Conservation (phyloP, 2,797 vertebrate species). For the Sebastes cheni region DNA sequence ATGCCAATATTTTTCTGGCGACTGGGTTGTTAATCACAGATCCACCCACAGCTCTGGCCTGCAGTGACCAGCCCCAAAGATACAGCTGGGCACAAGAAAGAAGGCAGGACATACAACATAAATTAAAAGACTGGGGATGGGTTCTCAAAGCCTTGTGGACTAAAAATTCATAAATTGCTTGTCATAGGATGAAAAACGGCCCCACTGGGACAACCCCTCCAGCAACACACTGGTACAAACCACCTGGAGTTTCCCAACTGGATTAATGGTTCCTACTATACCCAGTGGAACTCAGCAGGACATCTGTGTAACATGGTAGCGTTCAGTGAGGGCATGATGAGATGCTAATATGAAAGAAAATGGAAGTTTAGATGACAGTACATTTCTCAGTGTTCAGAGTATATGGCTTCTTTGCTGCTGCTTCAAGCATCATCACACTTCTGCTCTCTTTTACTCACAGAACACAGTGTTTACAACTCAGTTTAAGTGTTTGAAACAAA, state of each 20-base stretch:
- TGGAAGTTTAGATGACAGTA: background rate
- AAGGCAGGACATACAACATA: background rate
- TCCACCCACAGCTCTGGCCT: background rate
- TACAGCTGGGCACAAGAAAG: background rate
- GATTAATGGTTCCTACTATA: background rate
- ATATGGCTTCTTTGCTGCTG: background rate
- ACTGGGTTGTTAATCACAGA: background rate
- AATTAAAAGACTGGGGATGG: slow-evolving; percentile 6
- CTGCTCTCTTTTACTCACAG: background rate
- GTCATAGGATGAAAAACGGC: slow-evolving; percentile 28
- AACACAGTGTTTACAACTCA: background rate
- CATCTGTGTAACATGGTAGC: background rate
- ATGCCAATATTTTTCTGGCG: background rate
- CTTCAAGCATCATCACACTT: too few species aligned
- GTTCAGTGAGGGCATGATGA: background rate
- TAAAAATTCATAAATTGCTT: slow-evolving; percentile 24
- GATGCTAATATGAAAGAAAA: background rate
- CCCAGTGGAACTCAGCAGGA: background rate
- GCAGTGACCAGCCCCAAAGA: background rate
- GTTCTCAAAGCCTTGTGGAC: background rate
- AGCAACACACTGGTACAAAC: slow-evolving; percentile 1
- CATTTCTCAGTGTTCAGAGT: background rate
- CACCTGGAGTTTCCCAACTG: slow-evolving; percentile 27
- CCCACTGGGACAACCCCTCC: slow-evolving; percentile 5
- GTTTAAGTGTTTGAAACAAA: background rate